phyloP scores from a whole-genome alignment of 2,113 vertebrate genomes.

The Ranitomeya imitator region DNA sequence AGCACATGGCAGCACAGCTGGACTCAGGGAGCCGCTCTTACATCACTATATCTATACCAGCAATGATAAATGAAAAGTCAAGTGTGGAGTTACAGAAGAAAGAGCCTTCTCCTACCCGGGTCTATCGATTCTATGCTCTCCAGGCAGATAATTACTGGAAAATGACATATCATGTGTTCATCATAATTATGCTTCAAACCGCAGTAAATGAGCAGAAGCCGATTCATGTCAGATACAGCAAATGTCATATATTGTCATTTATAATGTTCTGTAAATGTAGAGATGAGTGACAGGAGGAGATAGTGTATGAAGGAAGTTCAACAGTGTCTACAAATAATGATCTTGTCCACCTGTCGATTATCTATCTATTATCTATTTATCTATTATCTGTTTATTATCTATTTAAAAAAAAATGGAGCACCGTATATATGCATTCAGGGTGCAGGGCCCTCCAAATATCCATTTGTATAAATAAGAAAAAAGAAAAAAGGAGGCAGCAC shows the following conservation, averaged over 20 bases:
- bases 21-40: constrained; percentile 7
- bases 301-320: neutral
- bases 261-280: neutral
- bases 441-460: no score
- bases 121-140: constrained; percentile 12
- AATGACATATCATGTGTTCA: constrained; percentile 28
- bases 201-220: neutral
- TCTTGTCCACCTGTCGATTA: neutral
- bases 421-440: no score
- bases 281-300: neutral
- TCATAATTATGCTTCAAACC: neutral
- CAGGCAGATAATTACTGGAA: constrained; percentile 16
- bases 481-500: no score
- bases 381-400: neutral
- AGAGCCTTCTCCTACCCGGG: neutral
- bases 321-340: neutral
- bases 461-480: no score
- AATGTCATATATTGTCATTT: neutral
- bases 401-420: neutral
- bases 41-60: constrained; percentile 22
- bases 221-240: neutral
- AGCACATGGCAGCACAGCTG: constrained; percentile 52
- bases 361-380: neutral
- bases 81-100: constrained; percentile 6
- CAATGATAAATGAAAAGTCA: constrained; percentile 45